These are phyloP conservation scores for Macquaria australasica DNA, from an alignment of 2,113 vertebrate genomes.

Conservation along the genomic window DNA sequence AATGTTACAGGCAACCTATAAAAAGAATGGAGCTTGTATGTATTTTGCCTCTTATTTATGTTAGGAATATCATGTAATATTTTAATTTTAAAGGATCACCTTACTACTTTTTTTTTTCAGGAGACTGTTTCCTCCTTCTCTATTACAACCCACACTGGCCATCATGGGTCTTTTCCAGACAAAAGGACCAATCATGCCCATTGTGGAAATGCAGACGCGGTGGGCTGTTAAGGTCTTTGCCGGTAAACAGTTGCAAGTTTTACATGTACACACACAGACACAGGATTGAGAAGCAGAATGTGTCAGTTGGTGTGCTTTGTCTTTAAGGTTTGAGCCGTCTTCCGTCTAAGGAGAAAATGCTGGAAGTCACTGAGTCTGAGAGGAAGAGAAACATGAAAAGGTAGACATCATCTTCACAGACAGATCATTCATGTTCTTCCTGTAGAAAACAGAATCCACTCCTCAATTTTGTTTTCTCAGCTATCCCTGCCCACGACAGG, in stretches of 20 bases:
- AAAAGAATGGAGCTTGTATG: not conserved
- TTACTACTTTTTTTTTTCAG: conserved; percentile 54
- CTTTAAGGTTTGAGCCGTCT: conserved; percentile 81
- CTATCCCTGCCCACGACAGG: conserved; percentile 39
- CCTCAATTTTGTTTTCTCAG: conserved; percentile 49
- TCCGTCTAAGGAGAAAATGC: conserved; percentile 83
- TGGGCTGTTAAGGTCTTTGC: conserved; percentile 90
- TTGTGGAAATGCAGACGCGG: conserved; percentile 91
- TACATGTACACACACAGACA: conserved; percentile 9
- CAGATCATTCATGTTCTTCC: not conserved
- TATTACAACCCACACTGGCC: conserved; percentile 89
- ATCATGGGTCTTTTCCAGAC: conserved; percentile 88
- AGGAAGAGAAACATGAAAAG: conserved; percentile 80
- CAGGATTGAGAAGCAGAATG: not conserved
- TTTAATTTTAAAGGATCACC: not conserved
- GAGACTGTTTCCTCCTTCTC: conserved; percentile 85
- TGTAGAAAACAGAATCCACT: not conserved
- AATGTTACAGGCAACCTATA: not conserved
- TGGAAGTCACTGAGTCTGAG: conserved; percentile 81
- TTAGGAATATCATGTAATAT: not conserved
- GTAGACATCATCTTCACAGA: conserved; percentile 49
- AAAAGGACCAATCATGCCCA: conserved; percentile 88
- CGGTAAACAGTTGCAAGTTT: conserved; percentile 79
- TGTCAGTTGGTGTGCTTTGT: conserved; percentile 18
- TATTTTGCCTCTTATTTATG: not conserved